Evolutionary conservation across 2,113 vertebrate species (phyloP).

Genomic region (Fukomys damarensis): DNA sequence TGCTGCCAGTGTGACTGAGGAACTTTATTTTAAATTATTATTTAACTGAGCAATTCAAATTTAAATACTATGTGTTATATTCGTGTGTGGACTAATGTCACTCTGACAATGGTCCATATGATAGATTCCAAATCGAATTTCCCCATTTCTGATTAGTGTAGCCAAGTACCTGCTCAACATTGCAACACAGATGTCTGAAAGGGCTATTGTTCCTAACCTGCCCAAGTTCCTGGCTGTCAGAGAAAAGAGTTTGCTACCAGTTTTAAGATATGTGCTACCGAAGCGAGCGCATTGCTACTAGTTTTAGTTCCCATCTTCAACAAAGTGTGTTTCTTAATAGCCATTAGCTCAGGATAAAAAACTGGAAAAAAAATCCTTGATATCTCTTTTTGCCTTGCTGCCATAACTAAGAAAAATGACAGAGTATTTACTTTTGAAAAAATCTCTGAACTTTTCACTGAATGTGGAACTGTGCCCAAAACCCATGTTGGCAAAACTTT

Average conservation of each 20-base stretch:
- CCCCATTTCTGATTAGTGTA: not conserved
- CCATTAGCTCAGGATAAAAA: not conserved
- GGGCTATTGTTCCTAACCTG: not conserved
- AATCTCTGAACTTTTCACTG: not conserved
- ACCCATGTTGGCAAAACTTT: not conserved
- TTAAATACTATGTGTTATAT: not conserved
- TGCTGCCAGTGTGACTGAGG: not conserved
- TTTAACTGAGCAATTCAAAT: not conserved
- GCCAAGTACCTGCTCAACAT: not conserved
- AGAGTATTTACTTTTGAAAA: not conserved
- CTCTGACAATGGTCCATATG: not conserved
- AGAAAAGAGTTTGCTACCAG: not conserved
- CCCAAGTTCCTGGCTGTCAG: not conserved
- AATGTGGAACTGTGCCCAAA: not conserved
- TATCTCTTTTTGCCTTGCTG: not conserved
- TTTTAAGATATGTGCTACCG: too few species aligned
- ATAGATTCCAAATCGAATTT: not conserved
- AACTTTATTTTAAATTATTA: not conserved
- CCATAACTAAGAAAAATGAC: not conserved
- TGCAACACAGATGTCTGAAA: not conserved
- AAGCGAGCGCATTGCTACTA: too few species aligned
- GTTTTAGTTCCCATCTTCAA: not conserved
- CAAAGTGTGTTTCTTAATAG: not conserved
- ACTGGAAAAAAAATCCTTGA: not conserved
- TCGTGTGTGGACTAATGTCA: not conserved